Base-by-base conservation (phyloP, 2,888 invertebrate genomes). In the Prosapia bicincta region DNA sequence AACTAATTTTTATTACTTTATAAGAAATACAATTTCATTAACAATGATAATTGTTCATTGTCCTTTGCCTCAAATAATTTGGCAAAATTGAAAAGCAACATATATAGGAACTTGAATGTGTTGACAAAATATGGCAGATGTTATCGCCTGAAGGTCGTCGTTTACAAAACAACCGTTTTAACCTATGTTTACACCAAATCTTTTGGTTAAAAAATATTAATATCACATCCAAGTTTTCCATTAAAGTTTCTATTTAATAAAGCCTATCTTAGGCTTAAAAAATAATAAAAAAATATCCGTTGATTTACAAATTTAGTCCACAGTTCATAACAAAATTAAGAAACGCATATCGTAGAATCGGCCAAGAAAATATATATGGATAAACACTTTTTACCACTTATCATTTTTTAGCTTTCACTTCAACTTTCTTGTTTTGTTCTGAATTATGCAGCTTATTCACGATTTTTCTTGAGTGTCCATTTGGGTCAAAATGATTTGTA, bases 381-480 rank as follows among this genome's bases (percentile, higher is more conserved):
- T n/a, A 54, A 54, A 20, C 54, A 54, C 54, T 20, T 20, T 7
- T 20, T 13, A 38, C 13, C 5, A 38, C 13, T 5, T 5, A 20
- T 54, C 54, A 54, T 54, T 54, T 54, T 54, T 54, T 54, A 54
- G 54, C n/a, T 54, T 54, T 54, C n/a, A 20, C 54, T 9, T 81
- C 83, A 25, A 84, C 83, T 83, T 93, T 93, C 85, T 92, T 93
- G 85, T 95, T 95, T 81, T 89, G 90, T 85, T 95, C 93, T 32
- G 94, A 91, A 85, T 96, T 96, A 85, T 91, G 89, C 80, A 96
- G 85, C 86, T 96, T 96, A 76, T 93, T 93, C 38, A 92, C 88
- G 84, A 96, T 92, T 88, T 98, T 98, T 85, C 97, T 91, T 72
- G 95, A 94, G 89, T 98, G 97, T 81, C 97, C 97, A 83, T 91